phyloP scores from a whole-genome alignment of 2,888 invertebrate genomes.

The Adelphocoris suturalis region DNA sequence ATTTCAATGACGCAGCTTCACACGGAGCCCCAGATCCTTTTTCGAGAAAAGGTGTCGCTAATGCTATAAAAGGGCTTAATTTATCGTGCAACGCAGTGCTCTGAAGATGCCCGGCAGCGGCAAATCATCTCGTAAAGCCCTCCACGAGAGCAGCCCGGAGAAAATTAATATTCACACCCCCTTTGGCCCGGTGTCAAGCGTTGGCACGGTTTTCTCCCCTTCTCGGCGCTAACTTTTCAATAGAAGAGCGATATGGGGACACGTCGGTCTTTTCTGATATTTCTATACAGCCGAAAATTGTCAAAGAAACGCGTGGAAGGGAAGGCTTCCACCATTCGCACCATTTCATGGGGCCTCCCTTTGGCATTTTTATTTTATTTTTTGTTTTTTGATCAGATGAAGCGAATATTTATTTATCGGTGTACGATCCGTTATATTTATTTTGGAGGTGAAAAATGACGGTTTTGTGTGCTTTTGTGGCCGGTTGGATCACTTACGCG shows the following conservation, averaged over 20 bases:
- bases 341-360: too few relatives aligned
- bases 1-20: too few relatives aligned
- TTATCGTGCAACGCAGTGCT: constrained; percentile 52
- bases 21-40: neutral
- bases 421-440: too few relatives aligned
- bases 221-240: neutral
- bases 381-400: too few relatives aligned
- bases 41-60: constrained; percentile 24
- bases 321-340: too few relatives aligned
- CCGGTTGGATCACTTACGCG: too few relatives aligned
- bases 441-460: too few relatives aligned
- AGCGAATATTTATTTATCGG: too few relatives aligned
- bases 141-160: neutral
- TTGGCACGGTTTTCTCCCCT: neutral
- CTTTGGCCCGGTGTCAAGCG: constrained; percentile 58
- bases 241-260: neutral
- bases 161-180: constrained; percentile 56
- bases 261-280: neutral
- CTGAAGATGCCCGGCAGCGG: constrained; percentile 36
- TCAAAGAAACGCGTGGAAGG: constrained; percentile 3
- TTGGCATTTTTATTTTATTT: too few relatives aligned
- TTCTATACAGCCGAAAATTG: constrained; percentile 8
- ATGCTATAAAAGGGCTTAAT: constrained; percentile 43
- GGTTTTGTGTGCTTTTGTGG: too few relatives aligned
- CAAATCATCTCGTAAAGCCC: constrained; percentile 27